Percentiles rank a stretch among this genome's conserved stretches.
phyloP scores from a whole-genome alignment of 2,888 invertebrate genomes.

The Tryphoninae sp. region DNA sequence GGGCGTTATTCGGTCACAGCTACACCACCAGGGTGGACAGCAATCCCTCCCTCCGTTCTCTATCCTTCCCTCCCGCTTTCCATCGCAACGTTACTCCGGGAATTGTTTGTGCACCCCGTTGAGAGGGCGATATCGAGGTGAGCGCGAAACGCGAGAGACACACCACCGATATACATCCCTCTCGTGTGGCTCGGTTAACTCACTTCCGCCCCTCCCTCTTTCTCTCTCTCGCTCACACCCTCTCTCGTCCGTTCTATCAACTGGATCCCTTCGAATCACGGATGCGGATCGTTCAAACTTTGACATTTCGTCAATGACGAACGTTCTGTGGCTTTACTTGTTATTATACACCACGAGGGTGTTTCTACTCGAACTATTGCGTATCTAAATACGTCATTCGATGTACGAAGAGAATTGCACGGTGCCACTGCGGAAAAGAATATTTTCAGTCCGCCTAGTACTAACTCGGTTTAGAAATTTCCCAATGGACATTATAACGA shows the following conservation, averaged over 20 bases:
- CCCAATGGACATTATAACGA: not conserved
- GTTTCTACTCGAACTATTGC: conserved; percentile 15
- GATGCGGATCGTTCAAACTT: conserved; percentile 56
- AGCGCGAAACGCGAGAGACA: conserved; percentile 53
- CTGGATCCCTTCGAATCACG: conserved; percentile 37
- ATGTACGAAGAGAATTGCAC: conserved; percentile 3
- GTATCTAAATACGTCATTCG: conserved; percentile 4
- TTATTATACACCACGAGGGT: conserved; percentile 30
- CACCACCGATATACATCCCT: conserved; percentile 59
- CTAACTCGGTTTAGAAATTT: not conserved
- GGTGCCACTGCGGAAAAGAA: not conserved
- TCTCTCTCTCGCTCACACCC: conserved; percentile 16
- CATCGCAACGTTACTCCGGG: conserved; percentile 61
- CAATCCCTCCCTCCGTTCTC: conserved; percentile 29
- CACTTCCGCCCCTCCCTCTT: conserved; percentile 31
- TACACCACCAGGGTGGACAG: conserved; percentile 15
- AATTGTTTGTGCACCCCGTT: conserved; percentile 62
- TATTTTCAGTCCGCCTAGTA: not conserved
- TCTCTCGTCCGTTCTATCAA: conserved; percentile 25
- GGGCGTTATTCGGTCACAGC: conserved; percentile 50
- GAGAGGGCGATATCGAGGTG: conserved; percentile 67
- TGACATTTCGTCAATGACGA: conserved; percentile 53
- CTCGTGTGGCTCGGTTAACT: conserved; percentile 62
- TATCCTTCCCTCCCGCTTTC: conserved; percentile 14
- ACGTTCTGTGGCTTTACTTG: conserved; percentile 55